Base-by-base conservation (phyloP, 2,888 invertebrate genomes). In the Apotomis betuletana region DNA sequence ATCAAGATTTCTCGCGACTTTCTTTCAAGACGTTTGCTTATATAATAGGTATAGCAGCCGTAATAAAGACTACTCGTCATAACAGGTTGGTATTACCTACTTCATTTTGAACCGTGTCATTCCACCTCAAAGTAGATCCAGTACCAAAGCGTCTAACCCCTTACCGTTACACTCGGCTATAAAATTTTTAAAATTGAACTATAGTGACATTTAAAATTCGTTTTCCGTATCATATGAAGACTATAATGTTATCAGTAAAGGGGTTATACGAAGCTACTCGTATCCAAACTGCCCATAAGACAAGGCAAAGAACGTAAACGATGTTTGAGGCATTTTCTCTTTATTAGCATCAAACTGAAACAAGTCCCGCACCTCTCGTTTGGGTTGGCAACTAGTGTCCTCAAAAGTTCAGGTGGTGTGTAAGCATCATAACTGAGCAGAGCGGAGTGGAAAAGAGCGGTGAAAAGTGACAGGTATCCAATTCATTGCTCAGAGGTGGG, bases 141-240 rank as follows among this genome's bases (percentile, higher is more conserved):
- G 41, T 6, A 12, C 2, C 38, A 38, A n/a, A 36, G 38, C 58
- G 38, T 58, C n/a, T 12, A 58, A 38, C 38, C 58, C 58, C 27
- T 38, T 12, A 36, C 58, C 58, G 36, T 52, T 63, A 41, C 12
- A 63, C 6, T 41, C 38, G 6, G 41, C 52, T 15, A 64, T 41
- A 64, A 41, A n/a, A 15, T 10, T 41, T 41, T 52, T 41, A 36
- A 63, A 51, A 13, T 54, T 27, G 38, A 64, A 55, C 49, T 9
- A 9, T 12, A 54, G 41, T 41, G 41, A 41, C 41, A 41, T 41
- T 41, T 41, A 41, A 41, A 41, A 54, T 54, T 41, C 38, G 38
- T 15, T 58, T 15, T 9, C 15, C 12, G 36, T 36, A 12, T 61
- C 5, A 61, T 36, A 49, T n/a, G 44, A 6, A 41, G 49, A 49